These are phyloP conservation scores for Cydia strobilella DNA, from an alignment of 1,140 invertebrate species.

Conservation along the genomic window DNA sequence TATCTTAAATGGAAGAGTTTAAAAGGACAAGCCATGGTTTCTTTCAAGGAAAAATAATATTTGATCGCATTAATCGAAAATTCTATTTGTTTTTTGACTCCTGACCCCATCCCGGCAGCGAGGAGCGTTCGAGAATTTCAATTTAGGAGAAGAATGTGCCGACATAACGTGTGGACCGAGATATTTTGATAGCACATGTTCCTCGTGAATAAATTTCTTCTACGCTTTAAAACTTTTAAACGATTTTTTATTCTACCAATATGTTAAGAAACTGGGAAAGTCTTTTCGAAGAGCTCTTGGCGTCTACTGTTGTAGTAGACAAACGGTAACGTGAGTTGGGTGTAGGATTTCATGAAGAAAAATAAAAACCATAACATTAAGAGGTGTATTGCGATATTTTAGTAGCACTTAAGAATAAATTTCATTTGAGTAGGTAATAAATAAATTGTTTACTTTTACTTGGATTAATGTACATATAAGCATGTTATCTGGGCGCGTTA, in stretches of 20 bases:
- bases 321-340: neutral
- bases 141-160: conserved; percentile 80
- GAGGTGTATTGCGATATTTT: too few species aligned
- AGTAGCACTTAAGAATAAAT: too few species aligned
- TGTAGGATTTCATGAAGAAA: too few species aligned
- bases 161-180: conserved; percentile 78
- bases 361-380: too few species aligned
- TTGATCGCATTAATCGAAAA: conserved; percentile 74
- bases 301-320: neutral
- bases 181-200: conserved; percentile 80
- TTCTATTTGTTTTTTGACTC: conserved; percentile 78
- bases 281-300: neutral
- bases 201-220: conserved; percentile 77
- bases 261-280: neutral
- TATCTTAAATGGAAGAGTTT: neutral
- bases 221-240: conserved; percentile 77
- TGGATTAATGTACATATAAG: too few species aligned
- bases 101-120: conserved; percentile 69
- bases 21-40: neutral
- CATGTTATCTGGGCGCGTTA: too few species aligned
- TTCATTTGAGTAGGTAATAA: too few species aligned
- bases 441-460: too few species aligned
- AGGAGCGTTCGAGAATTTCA: conserved; percentile 78
- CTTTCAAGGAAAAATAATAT: conserved; percentile 60
- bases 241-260: conserved; percentile 50